Evolutionary conservation across 1,140 invertebrate species (phyloP).

Genomic region (Nephotettix cincticeps): DNA sequence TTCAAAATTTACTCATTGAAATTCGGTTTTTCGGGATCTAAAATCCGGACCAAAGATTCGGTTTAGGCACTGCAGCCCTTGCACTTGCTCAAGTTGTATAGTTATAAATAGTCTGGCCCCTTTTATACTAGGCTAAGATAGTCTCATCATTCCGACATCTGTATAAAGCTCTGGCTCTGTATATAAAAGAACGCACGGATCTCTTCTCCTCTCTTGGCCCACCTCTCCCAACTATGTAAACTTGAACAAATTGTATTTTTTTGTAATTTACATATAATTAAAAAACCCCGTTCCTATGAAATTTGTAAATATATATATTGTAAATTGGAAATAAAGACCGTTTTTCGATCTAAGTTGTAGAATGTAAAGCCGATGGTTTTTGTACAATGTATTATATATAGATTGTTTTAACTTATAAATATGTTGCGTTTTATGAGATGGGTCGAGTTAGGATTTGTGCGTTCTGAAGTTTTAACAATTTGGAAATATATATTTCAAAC

Average conservation of each 20-base stretch:
- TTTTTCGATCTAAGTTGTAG: conserved; percentile 14
- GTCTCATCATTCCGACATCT: conserved; percentile 18
- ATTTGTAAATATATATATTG: conserved; percentile 25
- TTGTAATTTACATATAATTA: conserved; percentile 26
- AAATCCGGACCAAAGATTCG: conserved; percentile 13
- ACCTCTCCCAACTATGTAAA: conserved; percentile 7
- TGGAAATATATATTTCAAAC: not conserved
- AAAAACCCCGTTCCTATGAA: conserved; percentile 23
- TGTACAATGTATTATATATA: conserved; percentile 22
- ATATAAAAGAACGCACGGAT: conserved; percentile 15
- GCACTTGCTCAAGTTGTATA: conserved; percentile 23
- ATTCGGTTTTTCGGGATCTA: not conserved
- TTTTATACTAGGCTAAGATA: conserved; percentile 23
- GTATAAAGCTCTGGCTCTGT: conserved; percentile 21
- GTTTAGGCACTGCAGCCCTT: conserved; percentile 20
- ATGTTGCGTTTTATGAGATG: conserved; percentile 1
- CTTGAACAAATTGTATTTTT: conserved; percentile 27
- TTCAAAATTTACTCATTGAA: not conserved
- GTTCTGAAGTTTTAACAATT: conserved; percentile 10
- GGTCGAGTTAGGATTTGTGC: conserved; percentile 17
- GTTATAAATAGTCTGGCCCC: conserved; percentile 22
- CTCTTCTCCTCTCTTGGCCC: conserved; percentile 9
- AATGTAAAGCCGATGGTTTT: conserved; percentile 17
- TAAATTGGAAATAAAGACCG: conserved; percentile 25
- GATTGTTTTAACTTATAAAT: conserved; percentile 21